phyloP scores from a whole-genome alignment of 35 echinoderm and acorn worm genomes.

The Strongylocentrotus purpuratus region DNA sequence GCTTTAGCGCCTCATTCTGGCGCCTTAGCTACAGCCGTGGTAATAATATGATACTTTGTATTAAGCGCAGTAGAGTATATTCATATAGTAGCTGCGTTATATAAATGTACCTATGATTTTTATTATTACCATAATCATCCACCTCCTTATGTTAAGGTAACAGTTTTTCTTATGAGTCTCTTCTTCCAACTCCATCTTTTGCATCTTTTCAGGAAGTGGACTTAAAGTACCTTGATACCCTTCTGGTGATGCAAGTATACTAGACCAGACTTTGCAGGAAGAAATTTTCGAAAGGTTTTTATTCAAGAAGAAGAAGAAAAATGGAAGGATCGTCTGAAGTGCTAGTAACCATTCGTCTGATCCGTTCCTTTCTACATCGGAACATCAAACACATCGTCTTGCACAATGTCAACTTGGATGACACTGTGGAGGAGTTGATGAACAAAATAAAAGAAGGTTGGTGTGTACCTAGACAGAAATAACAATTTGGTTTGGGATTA shows the following conservation, averaged over 20 bases:
- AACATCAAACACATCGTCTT: slow-evolving; percentile 88
- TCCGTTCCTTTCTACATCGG: slow-evolving; percentile 91
- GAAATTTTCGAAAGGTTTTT: not conserved
- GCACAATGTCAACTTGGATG: slow-evolving; percentile 65
- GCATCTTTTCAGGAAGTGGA: not conserved
- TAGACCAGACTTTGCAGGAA: not conserved
- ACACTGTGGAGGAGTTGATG: slow-evolving; percentile 73
- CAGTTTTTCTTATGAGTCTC: not conserved
- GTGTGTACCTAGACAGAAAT: not conserved
- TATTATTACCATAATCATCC: no score
- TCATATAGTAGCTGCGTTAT: no score
- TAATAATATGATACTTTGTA: no score
- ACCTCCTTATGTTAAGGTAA: not conserved
- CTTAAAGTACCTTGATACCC: not conserved
- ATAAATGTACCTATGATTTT: no score
- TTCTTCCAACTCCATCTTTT: not conserved
- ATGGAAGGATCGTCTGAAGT: not conserved
- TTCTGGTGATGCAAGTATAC: not conserved
- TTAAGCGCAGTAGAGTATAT: no score
- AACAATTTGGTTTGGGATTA: not conserved
- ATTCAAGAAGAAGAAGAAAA: not conserved
- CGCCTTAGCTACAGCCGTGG: no score
- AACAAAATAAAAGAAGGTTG: slow-evolving; percentile 68
- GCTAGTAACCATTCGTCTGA: slow-evolving; percentile 77
- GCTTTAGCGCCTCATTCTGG: no score